A percentile compares a stretch with the other conserved stretches of the same genome.
These are phyloP conservation scores for Salvator merianae DNA, from an alignment of 2,113 vertebrate genomes.

Conservation along the genomic window DNA sequence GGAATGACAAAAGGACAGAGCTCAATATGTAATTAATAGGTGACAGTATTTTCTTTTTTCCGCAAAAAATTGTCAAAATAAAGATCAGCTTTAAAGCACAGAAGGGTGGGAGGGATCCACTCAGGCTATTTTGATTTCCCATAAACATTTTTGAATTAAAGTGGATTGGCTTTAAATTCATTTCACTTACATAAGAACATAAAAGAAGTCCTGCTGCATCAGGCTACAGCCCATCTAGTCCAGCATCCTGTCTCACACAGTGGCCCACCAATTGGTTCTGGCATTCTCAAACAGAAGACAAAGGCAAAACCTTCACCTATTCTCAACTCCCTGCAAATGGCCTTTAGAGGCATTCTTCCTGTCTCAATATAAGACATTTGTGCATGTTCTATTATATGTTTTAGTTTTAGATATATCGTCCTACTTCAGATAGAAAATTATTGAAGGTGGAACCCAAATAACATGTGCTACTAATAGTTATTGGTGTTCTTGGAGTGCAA, in stretches of 20 bases:
- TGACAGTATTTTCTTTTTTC: not conserved
- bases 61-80: not conserved
- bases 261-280: no score
- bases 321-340: no score
- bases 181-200: no score
- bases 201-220: no score
- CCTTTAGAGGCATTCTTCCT: no score
- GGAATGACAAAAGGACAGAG: conserved; percentile 14
- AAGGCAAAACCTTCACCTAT: no score
- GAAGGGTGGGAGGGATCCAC: not conserved
- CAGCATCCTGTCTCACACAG: no score
- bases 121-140: not conserved
- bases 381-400: not conserved
- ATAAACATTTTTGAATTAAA: conserved; percentile 4
- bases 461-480: no score
- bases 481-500: no score
- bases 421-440: not conserved
- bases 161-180: not conserved
- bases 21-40: not conserved
- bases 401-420: not conserved
- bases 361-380: not conserved
- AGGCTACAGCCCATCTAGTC: no score
- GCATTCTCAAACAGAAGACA: no score
- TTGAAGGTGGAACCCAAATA: no score
- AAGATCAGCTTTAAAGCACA: not conserved